phyloP scores from a whole-genome alignment of 2,797 vertebrate species.

The Dermochelys coriacea region DNA sequence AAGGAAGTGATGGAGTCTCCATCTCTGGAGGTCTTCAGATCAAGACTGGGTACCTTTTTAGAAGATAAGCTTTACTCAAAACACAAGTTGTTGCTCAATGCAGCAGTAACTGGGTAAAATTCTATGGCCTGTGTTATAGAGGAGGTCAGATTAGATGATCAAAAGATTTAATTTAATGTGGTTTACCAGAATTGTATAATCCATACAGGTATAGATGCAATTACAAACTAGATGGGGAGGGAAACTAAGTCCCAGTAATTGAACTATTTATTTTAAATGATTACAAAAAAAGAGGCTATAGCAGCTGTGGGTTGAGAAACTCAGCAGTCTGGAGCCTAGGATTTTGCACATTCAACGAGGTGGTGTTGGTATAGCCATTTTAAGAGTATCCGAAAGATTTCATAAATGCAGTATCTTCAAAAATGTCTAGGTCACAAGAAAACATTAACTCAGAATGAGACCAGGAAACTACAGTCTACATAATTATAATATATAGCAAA shows the following conservation, averaged over 20 bases:
- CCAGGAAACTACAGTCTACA: conserved; percentile 14
- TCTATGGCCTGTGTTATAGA: background rate
- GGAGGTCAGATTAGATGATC: background rate
- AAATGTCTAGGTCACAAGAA: conserved; percentile 15
- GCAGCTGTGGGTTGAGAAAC: background rate
- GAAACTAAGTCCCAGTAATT: background rate
- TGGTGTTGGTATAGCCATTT: too few relatives aligned
- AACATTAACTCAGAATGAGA: background rate
- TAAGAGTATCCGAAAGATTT: background rate
- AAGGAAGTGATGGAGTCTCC: background rate
- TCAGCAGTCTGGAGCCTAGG: background rate
- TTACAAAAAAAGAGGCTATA: background rate
- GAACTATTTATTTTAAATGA: background rate
- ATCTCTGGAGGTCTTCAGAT: background rate
- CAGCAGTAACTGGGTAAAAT: background rate
- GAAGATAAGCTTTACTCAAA: background rate
- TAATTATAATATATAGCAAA: background rate
- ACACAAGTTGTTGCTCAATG: background rate
- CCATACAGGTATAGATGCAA: background rate
- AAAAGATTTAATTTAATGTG: background rate
- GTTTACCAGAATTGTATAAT: background rate
- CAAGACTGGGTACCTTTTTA: background rate
- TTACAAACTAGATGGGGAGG: background rate
- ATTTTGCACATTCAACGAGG: background rate
- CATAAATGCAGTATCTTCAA: background rate